phyloP scores from a whole-genome alignment of 2,888 invertebrate species.

The Hypena proboscidalis region DNA sequence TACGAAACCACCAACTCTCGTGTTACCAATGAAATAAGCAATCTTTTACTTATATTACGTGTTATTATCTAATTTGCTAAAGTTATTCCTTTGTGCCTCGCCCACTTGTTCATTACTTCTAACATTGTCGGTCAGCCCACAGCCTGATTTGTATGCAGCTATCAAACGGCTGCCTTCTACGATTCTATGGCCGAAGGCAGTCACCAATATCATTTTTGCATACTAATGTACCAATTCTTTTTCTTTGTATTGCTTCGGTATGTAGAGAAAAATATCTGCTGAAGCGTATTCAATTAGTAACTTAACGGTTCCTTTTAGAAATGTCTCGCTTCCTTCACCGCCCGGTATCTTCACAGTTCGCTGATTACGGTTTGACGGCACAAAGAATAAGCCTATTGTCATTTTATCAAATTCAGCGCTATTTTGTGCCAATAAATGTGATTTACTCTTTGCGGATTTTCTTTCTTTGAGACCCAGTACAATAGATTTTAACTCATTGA shows the following conservation, averaged over 20 bases:
- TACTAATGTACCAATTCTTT: constrained; percentile 32
- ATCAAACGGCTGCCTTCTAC: constrained; percentile 60
- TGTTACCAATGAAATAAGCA: constrained; percentile 18
- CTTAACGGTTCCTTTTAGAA: not conserved
- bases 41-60: constrained; percentile 34
- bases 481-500: no score
- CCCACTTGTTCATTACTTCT: constrained; percentile 51
- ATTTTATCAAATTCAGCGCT: no score
- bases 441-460: no score
- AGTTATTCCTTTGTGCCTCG: constrained; percentile 36
- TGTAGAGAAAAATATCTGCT: constrained; percentile 19
- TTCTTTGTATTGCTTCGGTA: constrained; percentile 27
- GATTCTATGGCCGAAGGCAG: constrained; percentile 43
- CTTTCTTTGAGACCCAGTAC: no score
- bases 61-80: constrained; percentile 43
- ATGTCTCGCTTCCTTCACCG: not conserved
- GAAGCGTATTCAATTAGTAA: constrained; percentile 21
- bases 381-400: no score
- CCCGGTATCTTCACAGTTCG: not conserved
- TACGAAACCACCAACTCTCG: constrained; percentile 2
- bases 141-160: constrained; percentile 64
- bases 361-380: not conserved
- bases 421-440: no score
- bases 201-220: constrained; percentile 50
- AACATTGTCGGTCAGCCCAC: constrained; percentile 59